phyloP scores from a whole-genome alignment of 2,888 invertebrate genomes.

The Drosophila fulvimacula region DNA sequence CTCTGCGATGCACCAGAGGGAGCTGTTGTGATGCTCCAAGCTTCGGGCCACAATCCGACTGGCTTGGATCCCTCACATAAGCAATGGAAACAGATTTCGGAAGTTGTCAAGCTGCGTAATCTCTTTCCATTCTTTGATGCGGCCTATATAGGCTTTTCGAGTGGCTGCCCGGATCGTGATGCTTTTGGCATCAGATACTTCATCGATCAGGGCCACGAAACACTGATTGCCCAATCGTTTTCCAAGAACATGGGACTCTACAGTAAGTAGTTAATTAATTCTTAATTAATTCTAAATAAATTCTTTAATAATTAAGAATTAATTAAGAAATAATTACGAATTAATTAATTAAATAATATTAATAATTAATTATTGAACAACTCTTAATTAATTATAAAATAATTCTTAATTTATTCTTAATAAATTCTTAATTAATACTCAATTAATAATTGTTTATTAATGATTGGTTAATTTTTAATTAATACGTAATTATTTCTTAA shows the following conservation, averaged over 20 bases:
- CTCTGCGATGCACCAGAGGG: slow-evolving; percentile 90
- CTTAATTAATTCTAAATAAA: too few species aligned
- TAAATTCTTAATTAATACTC: too few species aligned
- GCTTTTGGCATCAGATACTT: slow-evolving; percentile 95
- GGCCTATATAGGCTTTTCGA: slow-evolving; percentile 97
- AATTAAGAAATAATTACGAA: too few species aligned
- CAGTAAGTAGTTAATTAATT: too few species aligned
- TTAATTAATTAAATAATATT: too few species aligned
- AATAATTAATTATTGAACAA: too few species aligned
- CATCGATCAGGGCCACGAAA: slow-evolving; percentile 92
- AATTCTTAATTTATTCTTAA: too few species aligned
- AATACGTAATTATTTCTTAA: too few species aligned
- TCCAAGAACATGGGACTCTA: slow-evolving; percentile 99
- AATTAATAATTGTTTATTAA: too few species aligned
- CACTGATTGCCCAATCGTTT: slow-evolving; percentile 96
- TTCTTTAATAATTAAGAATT: too few species aligned
- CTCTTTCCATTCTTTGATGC: slow-evolving; percentile 95
- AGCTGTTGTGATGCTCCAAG: slow-evolving; percentile 89
- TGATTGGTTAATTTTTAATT: too few species aligned
- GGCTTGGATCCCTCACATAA: slow-evolving; percentile 81
- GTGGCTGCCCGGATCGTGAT: slow-evolving; percentile 95
- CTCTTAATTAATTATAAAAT: too few species aligned
- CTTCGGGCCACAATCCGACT: slow-evolving; percentile 37
- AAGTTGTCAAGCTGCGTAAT: slow-evolving; percentile 91
- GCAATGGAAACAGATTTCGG: slow-evolving; percentile 94